phyloP scores from a whole-genome alignment of 2,888 invertebrate genomes.

The Cheilosia variabilis region DNA sequence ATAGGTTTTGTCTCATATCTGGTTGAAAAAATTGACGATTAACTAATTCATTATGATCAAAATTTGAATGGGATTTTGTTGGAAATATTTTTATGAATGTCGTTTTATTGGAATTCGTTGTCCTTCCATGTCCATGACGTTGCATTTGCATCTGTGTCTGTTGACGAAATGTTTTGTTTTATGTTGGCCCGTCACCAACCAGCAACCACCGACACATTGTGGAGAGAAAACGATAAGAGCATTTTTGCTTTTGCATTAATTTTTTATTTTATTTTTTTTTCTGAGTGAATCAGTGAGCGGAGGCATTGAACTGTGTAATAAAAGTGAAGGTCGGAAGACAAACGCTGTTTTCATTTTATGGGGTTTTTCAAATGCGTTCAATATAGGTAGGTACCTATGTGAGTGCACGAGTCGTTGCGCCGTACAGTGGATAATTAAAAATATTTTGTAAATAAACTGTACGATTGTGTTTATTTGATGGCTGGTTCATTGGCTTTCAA shows the following conservation, averaged over 20 bases:
- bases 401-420: background rate
- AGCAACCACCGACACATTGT: background rate
- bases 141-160: conserved; percentile 34
- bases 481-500: conserved; percentile 42
- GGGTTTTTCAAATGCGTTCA: conserved; percentile 57
- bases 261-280: conserved; percentile 27
- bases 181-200: background rate
- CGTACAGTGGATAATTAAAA: conserved; percentile 45
- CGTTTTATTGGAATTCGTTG: background rate
- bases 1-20: too few relatives aligned
- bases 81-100: background rate
- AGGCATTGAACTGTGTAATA: conserved; percentile 64
- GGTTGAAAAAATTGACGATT: background rate
- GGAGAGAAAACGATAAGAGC: conserved; percentile 24
- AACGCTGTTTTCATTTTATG: conserved; percentile 27
- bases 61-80: background rate
- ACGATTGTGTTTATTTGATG: conserved; percentile 11
- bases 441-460: conserved; percentile 48
- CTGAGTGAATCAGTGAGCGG: conserved; percentile 47
- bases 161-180: conserved; percentile 24
- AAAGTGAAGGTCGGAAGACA: conserved; percentile 58
- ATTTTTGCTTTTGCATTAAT: conserved; percentile 23
- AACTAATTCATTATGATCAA: background rate
- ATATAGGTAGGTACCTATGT: background rate
- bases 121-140: conserved; percentile 5